Evolutionary conservation across 2,888 invertebrate species (phyloP), one percentile per base, ranked within the genome.

Genomic region (Sceliomorpha sp.): DNA sequence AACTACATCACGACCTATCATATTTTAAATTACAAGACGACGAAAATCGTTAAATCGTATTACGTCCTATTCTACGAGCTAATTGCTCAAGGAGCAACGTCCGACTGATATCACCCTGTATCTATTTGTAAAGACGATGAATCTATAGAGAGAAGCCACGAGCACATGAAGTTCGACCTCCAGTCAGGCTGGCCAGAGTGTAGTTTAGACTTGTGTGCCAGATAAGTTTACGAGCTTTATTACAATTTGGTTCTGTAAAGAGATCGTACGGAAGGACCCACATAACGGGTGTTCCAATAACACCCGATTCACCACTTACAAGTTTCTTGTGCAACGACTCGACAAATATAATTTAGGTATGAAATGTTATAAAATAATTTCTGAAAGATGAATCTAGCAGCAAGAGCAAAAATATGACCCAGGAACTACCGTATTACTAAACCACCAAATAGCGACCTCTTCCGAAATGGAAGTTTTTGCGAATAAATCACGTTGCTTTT

Each of bases 401-500:
- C n/a, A n/a, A n/a, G n/a, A n/a, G n/a, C n/a, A n/a, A n/a, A n/a
- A n/a, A n/a, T n/a, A n/a, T n/a, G n/a, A n/a, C n/a, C n/a, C n/a
- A n/a, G n/a, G n/a, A n/a, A n/a, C n/a, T n/a, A n/a, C n/a, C 45
- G 42, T 10, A n/a, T 12, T 37, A n/a, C n/a, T n/a, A n/a, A n/a
- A n/a, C n/a, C n/a, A n/a, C n/a, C n/a, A n/a, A n/a, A n/a, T n/a
- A 37, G 34, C 47, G 47, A 47, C 17, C 29, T 29, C 20, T 39
- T 8, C 39, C 29, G 50, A 58, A 17, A 29, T 12, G 31, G 13
- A 59, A 40, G 32, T 50, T 48, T 44, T 40, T 27, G 14, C n/a
- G 42, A 50, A 59, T 59, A 59, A 59, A 59, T 59, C 40, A 59
- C 48, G 40, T 32, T 32, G 36, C 32, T 32, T 48, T 39, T 58